Evolutionary conservation across 2,797 vertebrate genomes (phyloP).

Genomic region (Acestrorhynchus altus): DNA sequence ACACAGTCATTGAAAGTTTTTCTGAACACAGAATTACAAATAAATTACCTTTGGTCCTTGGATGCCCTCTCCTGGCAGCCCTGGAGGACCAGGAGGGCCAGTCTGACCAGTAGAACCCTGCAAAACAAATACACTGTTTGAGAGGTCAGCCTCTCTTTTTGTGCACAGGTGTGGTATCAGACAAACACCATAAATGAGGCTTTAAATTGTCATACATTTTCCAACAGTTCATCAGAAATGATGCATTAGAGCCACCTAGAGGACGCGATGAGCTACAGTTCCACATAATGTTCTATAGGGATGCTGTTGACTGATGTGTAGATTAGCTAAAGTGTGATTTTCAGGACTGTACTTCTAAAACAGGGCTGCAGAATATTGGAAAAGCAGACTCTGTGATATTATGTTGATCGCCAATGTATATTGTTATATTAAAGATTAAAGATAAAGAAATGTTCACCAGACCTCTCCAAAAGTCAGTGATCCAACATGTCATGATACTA

Average conservation of each 20-base stretch:
- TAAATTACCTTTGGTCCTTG: slow-evolving; percentile 87
- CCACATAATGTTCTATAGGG: too few relatives aligned
- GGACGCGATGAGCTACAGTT: not conserved
- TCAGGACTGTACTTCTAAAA: too few relatives aligned
- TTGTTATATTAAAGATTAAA: too few relatives aligned
- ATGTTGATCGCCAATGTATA: too few relatives aligned
- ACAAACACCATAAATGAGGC: not conserved
- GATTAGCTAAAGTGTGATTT: too few relatives aligned
- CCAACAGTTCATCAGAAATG: not conserved
- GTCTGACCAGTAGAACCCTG: slow-evolving; percentile 81
- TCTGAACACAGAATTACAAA: not conserved
- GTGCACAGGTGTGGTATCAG: not conserved
- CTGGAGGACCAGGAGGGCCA: slow-evolving; percentile 77
- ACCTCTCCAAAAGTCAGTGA: too few relatives aligned
- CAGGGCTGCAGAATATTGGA: not conserved
- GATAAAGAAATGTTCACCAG: too few relatives aligned
- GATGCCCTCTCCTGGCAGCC: slow-evolving; percentile 79
- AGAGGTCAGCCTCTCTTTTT: not conserved
- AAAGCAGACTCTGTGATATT: not conserved
- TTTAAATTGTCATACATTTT: not conserved
- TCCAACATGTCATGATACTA: too few relatives aligned
- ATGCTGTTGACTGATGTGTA: not conserved
- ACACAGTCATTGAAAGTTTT: too few relatives aligned
- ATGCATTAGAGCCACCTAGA: not conserved
- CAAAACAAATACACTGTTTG: slow-evolving; percentile 16